These are phyloP conservation scores for Homarus gammarus DNA, from an alignment of 2,888 invertebrate genomes.

Conservation along the genomic window DNA sequence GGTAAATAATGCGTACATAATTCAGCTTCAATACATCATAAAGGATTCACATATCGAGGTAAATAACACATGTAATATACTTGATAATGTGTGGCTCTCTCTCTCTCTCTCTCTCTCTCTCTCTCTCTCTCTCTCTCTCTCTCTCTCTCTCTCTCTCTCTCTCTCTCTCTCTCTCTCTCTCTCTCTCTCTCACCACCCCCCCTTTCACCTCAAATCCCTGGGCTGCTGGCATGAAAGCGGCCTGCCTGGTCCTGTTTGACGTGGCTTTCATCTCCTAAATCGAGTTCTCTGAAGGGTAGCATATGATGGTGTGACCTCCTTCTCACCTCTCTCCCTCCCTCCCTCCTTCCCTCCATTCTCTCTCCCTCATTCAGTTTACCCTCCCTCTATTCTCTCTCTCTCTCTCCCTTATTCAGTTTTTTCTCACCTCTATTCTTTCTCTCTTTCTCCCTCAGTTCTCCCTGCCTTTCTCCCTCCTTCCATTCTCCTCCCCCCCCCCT, in stretches of 20 bases:
- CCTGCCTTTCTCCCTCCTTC: no score
- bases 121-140: no score
- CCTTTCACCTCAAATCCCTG: neutral
- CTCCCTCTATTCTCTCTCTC: neutral
- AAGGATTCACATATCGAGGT: no score
- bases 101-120: no score
- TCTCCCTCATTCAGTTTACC: neutral
- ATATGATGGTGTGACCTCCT: slow-evolving; percentile 4
- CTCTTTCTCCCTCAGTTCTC: no score
- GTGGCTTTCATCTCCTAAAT: slow-evolving; percentile 32
- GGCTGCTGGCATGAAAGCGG: slow-evolving; percentile 28
- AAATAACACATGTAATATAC: no score
- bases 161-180: neutral
- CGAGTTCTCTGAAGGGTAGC: slow-evolving; percentile 33
- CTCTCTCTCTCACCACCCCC: neutral
- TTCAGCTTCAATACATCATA: no score
- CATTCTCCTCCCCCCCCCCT: no score
- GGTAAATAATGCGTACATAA: no score
- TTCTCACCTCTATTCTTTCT: neutral
- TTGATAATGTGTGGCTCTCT: no score
- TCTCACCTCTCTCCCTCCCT: neutral
- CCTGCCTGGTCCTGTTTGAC: slow-evolving; percentile 7
- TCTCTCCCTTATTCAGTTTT: neutral
- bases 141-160: neutral
- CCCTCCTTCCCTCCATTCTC: neutral